Evolutionary conservation across 2,113 vertebrate genomes (phyloP).

Genomic region (human (Homo sapiens)): DNA sequence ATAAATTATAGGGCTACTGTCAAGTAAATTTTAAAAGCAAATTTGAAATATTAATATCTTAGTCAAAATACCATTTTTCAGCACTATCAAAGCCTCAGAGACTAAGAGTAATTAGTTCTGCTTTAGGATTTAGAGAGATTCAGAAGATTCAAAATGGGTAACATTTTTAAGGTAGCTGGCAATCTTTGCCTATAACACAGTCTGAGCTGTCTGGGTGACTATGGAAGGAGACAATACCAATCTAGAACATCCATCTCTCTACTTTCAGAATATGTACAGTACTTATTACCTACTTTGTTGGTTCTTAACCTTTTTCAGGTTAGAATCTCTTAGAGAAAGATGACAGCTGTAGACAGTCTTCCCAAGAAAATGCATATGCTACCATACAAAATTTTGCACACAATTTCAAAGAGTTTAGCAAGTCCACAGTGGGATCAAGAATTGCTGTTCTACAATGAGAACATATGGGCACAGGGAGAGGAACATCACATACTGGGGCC

Average conservation of each 20-base stretch:
- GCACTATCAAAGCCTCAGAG: neutral
- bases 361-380: neutral
- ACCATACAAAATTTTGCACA: neutral
- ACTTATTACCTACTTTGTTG: conserved; percentile 24
- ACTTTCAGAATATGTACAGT: conserved; percentile 3
- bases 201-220: neutral
- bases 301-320: neutral
- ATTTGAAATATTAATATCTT: conserved; percentile 12
- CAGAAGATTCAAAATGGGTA: neutral
- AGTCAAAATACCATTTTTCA: neutral
- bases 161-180: conserved; percentile 26
- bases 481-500: too few species aligned
- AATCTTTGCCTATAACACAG: neutral
- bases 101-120: neutral
- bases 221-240: conserved; percentile 4
- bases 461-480: too few species aligned
- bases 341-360: neutral
- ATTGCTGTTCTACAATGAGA: neutral
- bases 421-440: neutral
- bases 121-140: conserved; percentile 26
- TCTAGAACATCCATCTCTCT: neutral
- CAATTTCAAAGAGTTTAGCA: conserved; percentile 10
- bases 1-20: neutral
- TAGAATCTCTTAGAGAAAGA: conserved; percentile 1
- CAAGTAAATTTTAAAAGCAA: neutral